Percentiles rank a stretch among this genome's conserved stretches.
Evolutionary conservation across 2,797 vertebrate species (phyloP).

Genomic region (Poeciliopsis presidionis): DNA sequence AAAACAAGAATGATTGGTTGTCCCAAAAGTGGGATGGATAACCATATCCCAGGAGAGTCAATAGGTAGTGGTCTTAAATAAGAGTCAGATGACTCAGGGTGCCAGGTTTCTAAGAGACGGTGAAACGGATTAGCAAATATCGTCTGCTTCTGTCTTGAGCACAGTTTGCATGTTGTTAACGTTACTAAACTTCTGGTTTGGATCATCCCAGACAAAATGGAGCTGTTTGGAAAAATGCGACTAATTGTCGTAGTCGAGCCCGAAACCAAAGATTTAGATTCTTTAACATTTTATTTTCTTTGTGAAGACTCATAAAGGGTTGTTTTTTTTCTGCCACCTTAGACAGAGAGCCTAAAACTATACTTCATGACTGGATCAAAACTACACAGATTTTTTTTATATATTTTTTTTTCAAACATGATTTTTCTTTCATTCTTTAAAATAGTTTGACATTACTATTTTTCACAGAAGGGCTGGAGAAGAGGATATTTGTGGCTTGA

Average conservation of each 20-base stretch:
- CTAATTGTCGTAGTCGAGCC: too few relatives aligned
- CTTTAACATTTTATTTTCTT: not conserved
- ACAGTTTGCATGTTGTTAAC: not conserved
- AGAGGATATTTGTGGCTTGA: not conserved
- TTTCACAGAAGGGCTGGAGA: not conserved
- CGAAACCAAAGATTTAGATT: not conserved
- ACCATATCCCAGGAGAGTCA: conserved; percentile 50
- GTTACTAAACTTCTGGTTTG: not conserved
- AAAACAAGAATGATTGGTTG: conserved; percentile 61
- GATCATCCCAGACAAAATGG: not conserved
- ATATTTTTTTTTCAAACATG: not conserved
- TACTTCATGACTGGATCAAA: not conserved
- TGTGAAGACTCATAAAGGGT: not conserved
- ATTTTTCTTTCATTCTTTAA: not conserved
- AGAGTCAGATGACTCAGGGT: not conserved
- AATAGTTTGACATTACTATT: not conserved
- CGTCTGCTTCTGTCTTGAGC: not conserved
- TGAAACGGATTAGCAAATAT: not conserved
- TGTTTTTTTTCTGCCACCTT: not conserved
- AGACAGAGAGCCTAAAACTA: not conserved
- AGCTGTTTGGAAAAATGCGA: too few relatives aligned
- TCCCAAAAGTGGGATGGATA: conserved; percentile 48
- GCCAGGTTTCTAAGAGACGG: not conserved
- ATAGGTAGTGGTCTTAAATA: not conserved
- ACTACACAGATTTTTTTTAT: not conserved